Evolutionary conservation across 2,113 vertebrate genomes (phyloP), one percentile per base, ranked within the genome.

Genomic region (Montifringilla adamsi): DNA sequence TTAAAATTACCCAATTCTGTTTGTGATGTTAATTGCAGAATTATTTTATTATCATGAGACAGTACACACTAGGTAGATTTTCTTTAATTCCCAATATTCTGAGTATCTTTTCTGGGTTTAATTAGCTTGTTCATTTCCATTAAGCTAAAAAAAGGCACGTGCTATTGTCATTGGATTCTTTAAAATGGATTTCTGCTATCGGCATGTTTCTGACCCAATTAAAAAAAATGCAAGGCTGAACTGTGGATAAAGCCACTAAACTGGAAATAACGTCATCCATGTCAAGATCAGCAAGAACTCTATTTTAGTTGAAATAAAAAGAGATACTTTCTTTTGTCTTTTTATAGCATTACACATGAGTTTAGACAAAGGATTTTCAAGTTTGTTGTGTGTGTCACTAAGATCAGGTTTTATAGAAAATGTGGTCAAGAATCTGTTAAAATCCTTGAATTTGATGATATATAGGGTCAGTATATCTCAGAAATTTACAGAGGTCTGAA

Each of bases 151-250:
- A 95, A 93, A 91, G 75, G 58, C 83, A 91, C 4, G 2, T 89
- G 88, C 74, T 91, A 49, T 94, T 95, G 85, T 84, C 73, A 91
- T 93, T 95, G 88, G 68, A 87, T 97, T 95, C 84, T 94, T 93
- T 93, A 89, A 97, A 97, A 96, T 96, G 93, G 96, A 96, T 97
- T 97, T 97, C 68, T 96, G 94, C 96, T 95, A 87, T 92, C 35
- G 96, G 95, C 97, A 74, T 94, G 56, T 92, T 97, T 96, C 87
- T 97, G 97, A 96, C 97, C 93, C 93, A 96, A 94, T 97, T 97
- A 83, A 86, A 89, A 94, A 92, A 95, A 94, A 94, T 21, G 64
- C 33, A 75, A 79, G 60, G 52, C 74, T 84, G 94, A 91, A 79
- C 87, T 91, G 79, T 94, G 84, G 89, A 80, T 96, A 82, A 94